Evolutionary conservation across 1,140 invertebrate genomes (phyloP).

Genomic region (Ceratina japonica): DNA sequence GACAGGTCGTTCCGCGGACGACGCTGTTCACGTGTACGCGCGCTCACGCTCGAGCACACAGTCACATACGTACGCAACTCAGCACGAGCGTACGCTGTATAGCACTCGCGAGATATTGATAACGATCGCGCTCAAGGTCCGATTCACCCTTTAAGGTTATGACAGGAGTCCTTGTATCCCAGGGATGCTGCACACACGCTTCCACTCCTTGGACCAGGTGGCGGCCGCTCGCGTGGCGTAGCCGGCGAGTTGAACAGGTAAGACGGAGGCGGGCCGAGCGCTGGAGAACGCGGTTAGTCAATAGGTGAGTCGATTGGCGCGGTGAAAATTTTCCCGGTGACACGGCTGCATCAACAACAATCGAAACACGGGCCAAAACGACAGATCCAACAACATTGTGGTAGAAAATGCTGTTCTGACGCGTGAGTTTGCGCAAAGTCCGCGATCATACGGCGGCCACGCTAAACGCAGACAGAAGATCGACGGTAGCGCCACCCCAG

Average conservation of each 20-base stretch:
- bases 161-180: neutral
- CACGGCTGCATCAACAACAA: constrained; percentile 56
- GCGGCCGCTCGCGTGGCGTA: constrained; percentile 19
- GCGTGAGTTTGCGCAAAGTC: constrained; percentile 61
- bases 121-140: neutral
- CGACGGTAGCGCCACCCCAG: constrained; percentile 62
- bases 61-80: too few relatives aligned
- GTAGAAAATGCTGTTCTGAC: constrained; percentile 48
- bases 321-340: constrained; percentile 2
- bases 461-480: constrained; percentile 39
- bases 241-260: neutral
- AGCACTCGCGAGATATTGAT: neutral
- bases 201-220: neutral
- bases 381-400: constrained; percentile 64
- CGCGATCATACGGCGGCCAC: constrained; percentile 45
- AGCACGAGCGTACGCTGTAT: too few relatives aligned
- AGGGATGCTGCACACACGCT: neutral
- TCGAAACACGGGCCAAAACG: constrained; percentile 59
- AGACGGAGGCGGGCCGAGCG: neutral
- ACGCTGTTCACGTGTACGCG: constrained; percentile 13
- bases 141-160: neutral
- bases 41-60: neutral
- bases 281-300: neutral
- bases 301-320: constrained; percentile 21
- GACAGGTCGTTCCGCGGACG: neutral